Percentiles rank a stretch among this genome's conserved stretches.
Evolutionary conservation across 2,797 vertebrate species (phyloP).

Genomic region (Sebastolobus alascanus): DNA sequence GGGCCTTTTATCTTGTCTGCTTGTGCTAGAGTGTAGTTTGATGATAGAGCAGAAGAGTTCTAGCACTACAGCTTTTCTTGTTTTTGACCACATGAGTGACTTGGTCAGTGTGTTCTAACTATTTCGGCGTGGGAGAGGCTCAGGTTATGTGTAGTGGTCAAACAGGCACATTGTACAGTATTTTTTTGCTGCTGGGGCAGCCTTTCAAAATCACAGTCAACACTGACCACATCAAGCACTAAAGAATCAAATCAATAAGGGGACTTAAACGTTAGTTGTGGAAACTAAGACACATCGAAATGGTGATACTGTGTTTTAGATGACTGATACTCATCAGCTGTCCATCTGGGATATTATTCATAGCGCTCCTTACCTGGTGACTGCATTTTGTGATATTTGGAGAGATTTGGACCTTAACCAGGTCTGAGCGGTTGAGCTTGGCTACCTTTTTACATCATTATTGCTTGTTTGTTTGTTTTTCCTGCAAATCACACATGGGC

Average conservation of each 20-base stretch:
- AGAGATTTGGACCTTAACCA: not conserved
- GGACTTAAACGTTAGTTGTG: not conserved
- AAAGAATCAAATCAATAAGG: not conserved
- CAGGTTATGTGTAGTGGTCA: not conserved
- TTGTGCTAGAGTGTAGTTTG: not conserved
- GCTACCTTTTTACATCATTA: not conserved
- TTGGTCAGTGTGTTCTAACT: not conserved
- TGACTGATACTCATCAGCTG: not conserved
- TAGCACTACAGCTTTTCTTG: not conserved
- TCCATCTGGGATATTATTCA: not conserved
- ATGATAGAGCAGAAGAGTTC: not conserved
- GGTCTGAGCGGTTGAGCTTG: not conserved
- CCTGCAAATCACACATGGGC: constrained; percentile 23
- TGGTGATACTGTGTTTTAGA: not conserved
- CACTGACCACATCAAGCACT: not conserved
- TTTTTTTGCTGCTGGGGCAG: not conserved
- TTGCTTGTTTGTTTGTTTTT: constrained; percentile 26
- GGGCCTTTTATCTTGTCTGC: not conserved
- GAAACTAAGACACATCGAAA: not conserved
- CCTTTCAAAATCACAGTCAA: not conserved
- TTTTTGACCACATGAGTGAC: not conserved
- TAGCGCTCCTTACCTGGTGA: not conserved
- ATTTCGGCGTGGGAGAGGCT: not conserved
- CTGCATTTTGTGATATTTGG: constrained; percentile 1
- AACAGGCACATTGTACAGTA: not conserved